phyloP scores from a whole-genome alignment of 2,113 vertebrate genomes.

The Austrofundulus limnaeus region DNA sequence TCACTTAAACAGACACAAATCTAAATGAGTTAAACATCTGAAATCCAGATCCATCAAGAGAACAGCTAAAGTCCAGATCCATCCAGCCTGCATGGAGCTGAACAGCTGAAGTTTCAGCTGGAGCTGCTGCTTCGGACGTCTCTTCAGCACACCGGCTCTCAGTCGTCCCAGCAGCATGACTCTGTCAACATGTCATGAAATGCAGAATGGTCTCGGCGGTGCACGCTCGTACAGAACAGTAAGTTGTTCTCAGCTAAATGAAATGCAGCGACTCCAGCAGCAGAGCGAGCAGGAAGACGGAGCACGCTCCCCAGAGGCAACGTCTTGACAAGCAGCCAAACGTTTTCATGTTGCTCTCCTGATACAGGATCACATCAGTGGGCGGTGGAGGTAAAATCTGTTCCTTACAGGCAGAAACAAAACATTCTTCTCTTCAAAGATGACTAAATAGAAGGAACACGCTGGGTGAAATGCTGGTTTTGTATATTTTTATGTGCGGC shows the following conservation, averaged over 20 bases:
- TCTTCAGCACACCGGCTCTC: slow-evolving; percentile 1
- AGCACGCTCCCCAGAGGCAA: slow-evolving; percentile 28
- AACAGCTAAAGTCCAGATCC: slow-evolving; percentile 17
- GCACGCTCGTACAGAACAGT: slow-evolving; percentile 17
- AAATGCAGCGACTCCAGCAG: slow-evolving; percentile 30
- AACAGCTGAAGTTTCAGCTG: slow-evolving; percentile 16
- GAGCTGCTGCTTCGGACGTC: slow-evolving; percentile 10
- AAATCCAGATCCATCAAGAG: slow-evolving; percentile 2
- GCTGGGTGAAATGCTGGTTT: too few species aligned
- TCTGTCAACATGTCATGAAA: slow-evolving; percentile 38
- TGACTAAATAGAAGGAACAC: background rate
- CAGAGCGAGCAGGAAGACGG: slow-evolving; percentile 34
- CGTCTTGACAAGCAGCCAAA: slow-evolving; percentile 29
- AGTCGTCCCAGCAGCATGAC: slow-evolving; percentile 10
- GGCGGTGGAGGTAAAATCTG: slow-evolving; percentile 3
- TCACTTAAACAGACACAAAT: background rate
- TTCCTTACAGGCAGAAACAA: background rate
- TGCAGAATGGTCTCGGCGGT: slow-evolving; percentile 28
- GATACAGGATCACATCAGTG: slow-evolving; percentile 6
- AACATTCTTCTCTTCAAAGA: background rate
- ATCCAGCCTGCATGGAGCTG: background rate
- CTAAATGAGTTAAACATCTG: slow-evolving; percentile 14
- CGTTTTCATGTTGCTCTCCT: slow-evolving; percentile 5
- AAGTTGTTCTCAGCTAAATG: slow-evolving; percentile 38
- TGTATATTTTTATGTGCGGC: rapidly evolving